Evolutionary conservation across 2,797 vertebrate genomes (phyloP).

Genomic region (Betta splendens): DNA sequence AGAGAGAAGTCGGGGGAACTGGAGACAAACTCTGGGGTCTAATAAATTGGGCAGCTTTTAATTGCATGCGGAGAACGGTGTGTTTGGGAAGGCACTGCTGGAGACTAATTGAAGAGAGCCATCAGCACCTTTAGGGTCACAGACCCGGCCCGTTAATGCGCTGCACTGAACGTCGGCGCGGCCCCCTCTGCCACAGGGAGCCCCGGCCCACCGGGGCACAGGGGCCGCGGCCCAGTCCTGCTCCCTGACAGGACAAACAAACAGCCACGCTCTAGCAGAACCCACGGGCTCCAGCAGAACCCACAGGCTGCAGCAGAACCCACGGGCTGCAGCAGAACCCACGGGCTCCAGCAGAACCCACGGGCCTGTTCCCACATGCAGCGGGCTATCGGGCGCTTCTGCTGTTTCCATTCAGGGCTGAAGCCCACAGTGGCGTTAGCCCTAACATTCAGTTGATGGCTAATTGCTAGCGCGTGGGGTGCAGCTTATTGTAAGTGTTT

Average conservation of each 20-base stretch:
- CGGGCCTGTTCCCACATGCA: constrained; percentile 20
- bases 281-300: constrained; percentile 23
- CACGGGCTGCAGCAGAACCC: no score
- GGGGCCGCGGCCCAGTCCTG: constrained; percentile 29
- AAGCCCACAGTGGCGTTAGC: background rate
- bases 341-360: constrained; percentile 17
- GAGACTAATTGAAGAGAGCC: constrained; percentile 68
- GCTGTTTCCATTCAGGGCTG: constrained; percentile 1
- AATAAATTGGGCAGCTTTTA: constrained; percentile 88
- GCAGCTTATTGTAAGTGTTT: background rate
- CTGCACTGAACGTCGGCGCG: constrained; percentile 37
- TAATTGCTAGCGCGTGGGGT: background rate
- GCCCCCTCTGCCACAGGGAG: constrained; percentile 40
- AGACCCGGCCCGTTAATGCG: constrained; percentile 52
- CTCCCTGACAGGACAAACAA: constrained; percentile 48
- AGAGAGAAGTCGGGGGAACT: constrained; percentile 10
- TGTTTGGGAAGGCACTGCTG: constrained; percentile 51
- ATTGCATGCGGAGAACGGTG: constrained; percentile 72
- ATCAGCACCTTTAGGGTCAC: constrained; percentile 53
- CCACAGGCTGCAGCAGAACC: no score
- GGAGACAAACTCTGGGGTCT: constrained; percentile 83
- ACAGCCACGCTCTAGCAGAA: constrained; percentile 31
- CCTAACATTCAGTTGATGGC: background rate
- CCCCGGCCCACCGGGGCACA: constrained; percentile 20
- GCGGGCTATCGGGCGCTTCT: constrained; percentile 1